Conservation (phyloP, 2,113 vertebrate species). For the Crotalus tigris region DNA sequence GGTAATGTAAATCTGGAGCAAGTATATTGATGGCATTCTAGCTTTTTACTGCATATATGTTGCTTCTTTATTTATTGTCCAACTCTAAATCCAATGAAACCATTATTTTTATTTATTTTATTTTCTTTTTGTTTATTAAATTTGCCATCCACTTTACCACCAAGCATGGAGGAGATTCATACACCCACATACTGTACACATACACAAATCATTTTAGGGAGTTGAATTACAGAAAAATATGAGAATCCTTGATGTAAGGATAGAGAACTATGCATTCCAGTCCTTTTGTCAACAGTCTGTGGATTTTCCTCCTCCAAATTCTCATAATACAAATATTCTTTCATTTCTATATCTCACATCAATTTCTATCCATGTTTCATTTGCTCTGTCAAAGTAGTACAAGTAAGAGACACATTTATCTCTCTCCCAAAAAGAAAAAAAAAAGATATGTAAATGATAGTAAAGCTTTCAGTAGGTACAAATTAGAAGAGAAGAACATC, state of each 20-base stretch:
- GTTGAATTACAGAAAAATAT: not conserved
- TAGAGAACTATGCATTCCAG: not conserved
- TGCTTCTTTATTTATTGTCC: not conserved
- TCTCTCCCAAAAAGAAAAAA: not conserved
- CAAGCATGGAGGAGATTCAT: not conserved
- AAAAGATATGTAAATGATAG: slow-evolving; percentile 23
- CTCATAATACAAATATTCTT: not conserved
- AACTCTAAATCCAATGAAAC: not conserved
- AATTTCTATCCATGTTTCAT: not conserved
- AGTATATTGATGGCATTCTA: not conserved
- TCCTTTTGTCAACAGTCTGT: not conserved
- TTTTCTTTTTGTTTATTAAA: not conserved
- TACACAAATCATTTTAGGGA: not conserved
- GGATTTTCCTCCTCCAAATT: not conserved
- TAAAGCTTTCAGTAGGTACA: slow-evolving; percentile 38
- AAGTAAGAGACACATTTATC: slow-evolving; percentile 16
- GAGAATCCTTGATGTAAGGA: not conserved
- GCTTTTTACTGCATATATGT: not conserved
- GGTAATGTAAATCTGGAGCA: not conserved
- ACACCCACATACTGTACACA: not conserved
- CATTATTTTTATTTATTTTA: not conserved
- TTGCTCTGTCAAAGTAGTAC: not conserved
- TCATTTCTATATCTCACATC: not conserved
- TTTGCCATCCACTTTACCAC: not conserved
- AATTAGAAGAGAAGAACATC: slow-evolving; percentile 20